Evolutionary conservation across 2,113 vertebrate genomes (phyloP).

Genomic region (Kobus ellipsiprymnus): DNA sequence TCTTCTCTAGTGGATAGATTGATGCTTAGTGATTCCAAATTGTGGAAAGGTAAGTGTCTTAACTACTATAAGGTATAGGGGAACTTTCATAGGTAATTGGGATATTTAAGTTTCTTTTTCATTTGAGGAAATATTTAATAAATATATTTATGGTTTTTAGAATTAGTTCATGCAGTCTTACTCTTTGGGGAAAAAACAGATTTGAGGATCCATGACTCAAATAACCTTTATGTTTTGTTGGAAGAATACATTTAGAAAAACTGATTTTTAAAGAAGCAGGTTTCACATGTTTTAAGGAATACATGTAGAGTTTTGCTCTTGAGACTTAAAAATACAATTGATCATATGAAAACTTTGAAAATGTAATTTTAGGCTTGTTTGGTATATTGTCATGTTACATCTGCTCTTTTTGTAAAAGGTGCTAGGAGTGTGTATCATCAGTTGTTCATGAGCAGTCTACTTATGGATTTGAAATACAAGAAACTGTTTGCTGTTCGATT

Average conservation of each 20-base stretch:
- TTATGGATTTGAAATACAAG: slow-evolving; percentile 99
- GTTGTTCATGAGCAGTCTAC: slow-evolving; percentile 97
- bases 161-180: not conserved
- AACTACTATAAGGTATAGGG: not conserved
- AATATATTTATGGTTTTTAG: slow-evolving; percentile 15
- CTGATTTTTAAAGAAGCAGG: not conserved
- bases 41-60: slow-evolving; percentile 93
- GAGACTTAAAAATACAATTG: not conserved
- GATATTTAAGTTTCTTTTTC: not conserved
- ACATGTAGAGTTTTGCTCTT: not conserved
- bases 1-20: slow-evolving; percentile 93
- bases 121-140: not conserved
- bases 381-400: not conserved
- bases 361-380: slow-evolving; percentile 2
- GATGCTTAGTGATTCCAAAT: slow-evolving; percentile 96
- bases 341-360: not conserved
- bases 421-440: slow-evolving; percentile 97
- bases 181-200: not conserved
- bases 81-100: not conserved
- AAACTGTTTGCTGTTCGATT: slow-evolving; percentile 96
- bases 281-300: not conserved
- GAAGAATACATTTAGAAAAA: slow-evolving; percentile 1
- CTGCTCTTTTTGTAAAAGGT: slow-evolving; percentile 79
- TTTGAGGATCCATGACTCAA: not conserved
- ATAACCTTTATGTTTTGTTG: not conserved